phyloP scores from a whole-genome alignment of 37 sponge, comb jelly and placozoan genomes.

The Agelas oroides region DNA sequence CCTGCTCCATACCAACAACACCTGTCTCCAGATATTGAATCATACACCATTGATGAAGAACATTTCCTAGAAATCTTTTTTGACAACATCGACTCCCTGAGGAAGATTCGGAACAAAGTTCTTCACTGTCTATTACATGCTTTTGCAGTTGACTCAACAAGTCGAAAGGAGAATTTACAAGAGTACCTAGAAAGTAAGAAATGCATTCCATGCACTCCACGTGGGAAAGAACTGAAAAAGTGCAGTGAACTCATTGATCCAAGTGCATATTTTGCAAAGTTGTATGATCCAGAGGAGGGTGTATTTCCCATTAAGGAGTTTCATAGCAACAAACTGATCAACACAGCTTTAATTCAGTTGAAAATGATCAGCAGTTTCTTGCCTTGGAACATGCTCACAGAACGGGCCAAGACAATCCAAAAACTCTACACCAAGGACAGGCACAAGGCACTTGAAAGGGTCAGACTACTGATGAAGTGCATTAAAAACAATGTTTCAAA shows the following conservation, averaged over 20 bases:
- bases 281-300: slow-evolving; percentile 56
- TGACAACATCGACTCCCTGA: not conserved
- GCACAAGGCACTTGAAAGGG: slow-evolving; percentile 22
- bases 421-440: not conserved
- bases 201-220: slow-evolving; percentile 61
- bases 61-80: slow-evolving; percentile 20
- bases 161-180: not conserved
- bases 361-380: slow-evolving; percentile 34
- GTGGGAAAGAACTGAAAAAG: slow-evolving; percentile 25
- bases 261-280: not conserved
- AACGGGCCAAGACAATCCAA: slow-evolving; percentile 43
- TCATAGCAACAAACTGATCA: not conserved
- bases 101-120: slow-evolving; percentile 11
- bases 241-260: slow-evolving; percentile 48
- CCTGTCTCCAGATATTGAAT: not conserved
- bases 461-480: slow-evolving; percentile 8
- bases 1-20: not conserved
- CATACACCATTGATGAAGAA: slow-evolving; percentile 13
- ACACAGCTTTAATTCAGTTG: slow-evolving; percentile 18
- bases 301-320: slow-evolving; percentile 52
- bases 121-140: not conserved
- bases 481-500: not conserved
- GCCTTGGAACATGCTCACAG: slow-evolving; percentile 39
- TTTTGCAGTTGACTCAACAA: not conserved
- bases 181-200: not conserved